phyloP scores from a whole-genome alignment of 2,113 vertebrate genomes.

The Acinonyx jubatus region DNA sequence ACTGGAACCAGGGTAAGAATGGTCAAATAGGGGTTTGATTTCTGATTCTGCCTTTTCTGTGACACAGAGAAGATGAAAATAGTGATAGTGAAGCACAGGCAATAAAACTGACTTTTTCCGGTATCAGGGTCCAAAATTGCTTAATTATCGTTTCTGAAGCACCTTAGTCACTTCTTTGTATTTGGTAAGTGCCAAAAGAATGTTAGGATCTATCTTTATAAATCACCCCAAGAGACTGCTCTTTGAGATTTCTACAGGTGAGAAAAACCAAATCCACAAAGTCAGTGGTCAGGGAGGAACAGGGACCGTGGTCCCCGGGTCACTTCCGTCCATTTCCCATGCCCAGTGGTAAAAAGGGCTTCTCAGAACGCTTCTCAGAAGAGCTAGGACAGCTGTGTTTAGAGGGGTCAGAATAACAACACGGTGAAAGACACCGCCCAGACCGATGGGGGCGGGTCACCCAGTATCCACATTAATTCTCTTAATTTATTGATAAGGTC shows the following conservation, averaged over 20 bases:
- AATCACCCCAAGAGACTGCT: background rate
- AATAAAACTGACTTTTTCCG: background rate
- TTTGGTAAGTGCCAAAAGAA: background rate
- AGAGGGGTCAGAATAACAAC: background rate
- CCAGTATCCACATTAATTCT: background rate
- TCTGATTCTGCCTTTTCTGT: background rate
- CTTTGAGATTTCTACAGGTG: background rate
- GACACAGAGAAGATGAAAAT: background rate
- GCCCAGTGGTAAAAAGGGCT: background rate
- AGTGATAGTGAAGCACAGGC: background rate
- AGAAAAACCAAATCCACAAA: background rate
- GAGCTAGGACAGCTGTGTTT: background rate
- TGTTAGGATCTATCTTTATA: background rate
- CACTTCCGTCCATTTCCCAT: background rate
- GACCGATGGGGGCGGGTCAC: background rate
- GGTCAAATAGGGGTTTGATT: background rate
- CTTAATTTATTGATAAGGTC: background rate
- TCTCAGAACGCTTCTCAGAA: slow-evolving; percentile 13
- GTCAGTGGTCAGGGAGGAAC: background rate
- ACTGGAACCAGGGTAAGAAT: background rate
- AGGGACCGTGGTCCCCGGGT: accelerated
- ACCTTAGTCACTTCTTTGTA: background rate
- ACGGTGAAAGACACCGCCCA: background rate
- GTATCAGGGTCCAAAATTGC: background rate
- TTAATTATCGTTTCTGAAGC: background rate